Conservation (phyloP, 35 echinoderm and acorn worm genomes). For the Strongylocentrotus purpuratus region DNA sequence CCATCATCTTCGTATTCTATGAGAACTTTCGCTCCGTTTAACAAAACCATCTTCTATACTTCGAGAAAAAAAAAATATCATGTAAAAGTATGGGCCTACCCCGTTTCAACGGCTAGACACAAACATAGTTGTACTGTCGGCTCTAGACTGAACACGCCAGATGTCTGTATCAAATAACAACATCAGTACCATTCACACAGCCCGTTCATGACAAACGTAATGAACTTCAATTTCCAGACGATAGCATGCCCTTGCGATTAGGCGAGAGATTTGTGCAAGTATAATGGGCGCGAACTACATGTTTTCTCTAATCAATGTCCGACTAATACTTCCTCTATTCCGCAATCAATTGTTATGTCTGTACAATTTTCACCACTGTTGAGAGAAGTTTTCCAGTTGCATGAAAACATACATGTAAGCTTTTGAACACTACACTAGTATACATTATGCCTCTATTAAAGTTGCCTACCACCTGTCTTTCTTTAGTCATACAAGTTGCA, state of each 20-base stretch:
- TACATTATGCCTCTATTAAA: not conserved
- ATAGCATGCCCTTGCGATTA: not conserved
- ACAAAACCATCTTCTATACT: not conserved
- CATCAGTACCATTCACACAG: not conserved
- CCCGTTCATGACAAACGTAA: not conserved
- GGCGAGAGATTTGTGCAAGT: not conserved
- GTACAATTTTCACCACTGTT: not conserved
- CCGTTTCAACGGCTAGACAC: not conserved
- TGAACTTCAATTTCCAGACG: not conserved
- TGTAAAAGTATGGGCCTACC: not conserved
- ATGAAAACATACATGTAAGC: not conserved
- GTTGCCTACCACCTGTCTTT: no score
- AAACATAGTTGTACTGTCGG: not conserved
- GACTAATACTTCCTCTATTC: not conserved
- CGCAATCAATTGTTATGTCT: not conserved
- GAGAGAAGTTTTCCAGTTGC: not conserved
- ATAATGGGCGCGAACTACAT: not conserved
- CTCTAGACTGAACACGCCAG: not conserved
- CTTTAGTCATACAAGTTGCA: not conserved
- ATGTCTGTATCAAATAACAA: not conserved
- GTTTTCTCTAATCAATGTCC: not conserved
- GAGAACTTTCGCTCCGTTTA: not conserved
- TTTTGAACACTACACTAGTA: not conserved
- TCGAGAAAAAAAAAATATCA: not conserved
- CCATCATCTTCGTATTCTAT: not conserved